Evolutionary conservation across 64 coral and sea anemone genomes (phyloP).

Genomic region (Trachythela sp.): DNA sequence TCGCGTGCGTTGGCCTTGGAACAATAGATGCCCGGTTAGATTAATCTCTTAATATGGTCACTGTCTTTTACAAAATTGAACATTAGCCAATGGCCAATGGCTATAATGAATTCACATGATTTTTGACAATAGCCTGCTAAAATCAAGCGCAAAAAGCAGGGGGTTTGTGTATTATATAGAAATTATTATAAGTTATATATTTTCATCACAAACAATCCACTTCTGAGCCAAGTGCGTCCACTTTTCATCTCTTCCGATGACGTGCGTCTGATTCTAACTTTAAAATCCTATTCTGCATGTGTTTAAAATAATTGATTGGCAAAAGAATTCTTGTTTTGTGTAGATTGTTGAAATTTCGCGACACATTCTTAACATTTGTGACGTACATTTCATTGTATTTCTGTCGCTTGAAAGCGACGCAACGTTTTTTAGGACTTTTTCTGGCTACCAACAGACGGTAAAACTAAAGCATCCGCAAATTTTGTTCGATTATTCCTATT

Average conservation of each 20-base stretch:
- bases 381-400: too few relatives aligned
- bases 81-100: neutral
- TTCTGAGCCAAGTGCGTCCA: neutral
- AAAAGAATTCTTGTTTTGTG: neutral
- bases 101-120: neutral
- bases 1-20: neutral
- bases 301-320: neutral
- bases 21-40: neutral
- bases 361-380: too few relatives aligned
- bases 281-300: neutral
- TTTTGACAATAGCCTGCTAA: neutral
- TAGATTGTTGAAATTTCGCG: too few relatives aligned
- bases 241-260: neutral
- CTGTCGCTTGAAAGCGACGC: neutral
- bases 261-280: neutral
- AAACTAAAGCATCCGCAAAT: neutral
- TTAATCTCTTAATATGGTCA: neutral
- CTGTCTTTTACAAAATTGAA: neutral
- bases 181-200: neutral
- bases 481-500: neutral
- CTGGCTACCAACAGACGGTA: neutral
- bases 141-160: neutral
- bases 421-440: neutral
- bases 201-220: neutral
- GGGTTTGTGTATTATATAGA: neutral